A percentile compares a stretch with the other conserved stretches of the same genome.
Conservation (phyloP, 2,888 invertebrate species). For the Oligia latruncula region DNA sequence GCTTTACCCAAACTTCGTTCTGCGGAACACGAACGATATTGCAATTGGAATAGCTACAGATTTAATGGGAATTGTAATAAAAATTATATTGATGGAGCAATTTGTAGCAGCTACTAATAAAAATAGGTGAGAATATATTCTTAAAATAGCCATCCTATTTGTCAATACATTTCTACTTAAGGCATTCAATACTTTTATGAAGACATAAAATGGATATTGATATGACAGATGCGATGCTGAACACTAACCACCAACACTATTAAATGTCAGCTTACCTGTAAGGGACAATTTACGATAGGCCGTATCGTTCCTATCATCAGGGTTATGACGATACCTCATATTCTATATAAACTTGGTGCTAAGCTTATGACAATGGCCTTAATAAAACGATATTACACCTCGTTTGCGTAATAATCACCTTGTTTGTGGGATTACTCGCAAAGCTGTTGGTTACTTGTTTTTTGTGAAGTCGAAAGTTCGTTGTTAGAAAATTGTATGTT, state of each 20-base stretch:
- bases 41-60: constrained; percentile 23
- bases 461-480: not conserved
- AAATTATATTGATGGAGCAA: constrained; percentile 36
- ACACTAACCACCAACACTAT: constrained; percentile 48
- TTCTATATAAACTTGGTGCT: constrained; percentile 50
- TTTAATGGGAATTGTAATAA: constrained; percentile 29
- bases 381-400: constrained; percentile 43
- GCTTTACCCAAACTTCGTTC: constrained; percentile 37
- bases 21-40: constrained; percentile 17
- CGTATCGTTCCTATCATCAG: constrained; percentile 48
- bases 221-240: constrained; percentile 49
- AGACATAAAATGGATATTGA: constrained; percentile 58
- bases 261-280: constrained; percentile 60
- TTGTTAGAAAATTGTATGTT: not conserved
- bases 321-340: constrained; percentile 59
- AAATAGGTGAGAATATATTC: constrained; percentile 36
- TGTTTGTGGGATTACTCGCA: constrained; percentile 11
- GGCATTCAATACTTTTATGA: constrained; percentile 48
- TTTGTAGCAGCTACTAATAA: constrained; percentile 24
- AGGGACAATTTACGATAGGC: constrained; percentile 55
- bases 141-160: constrained; percentile 38
- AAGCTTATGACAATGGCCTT: constrained; percentile 46
- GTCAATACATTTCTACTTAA: constrained; percentile 30
- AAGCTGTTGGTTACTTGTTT: not conserved
- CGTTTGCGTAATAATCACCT: constrained; percentile 34